Evolutionary conservation across 2,797 vertebrate species (phyloP), one percentile per base, ranked within the genome.

Genomic region (Apodemus agrarius): DNA sequence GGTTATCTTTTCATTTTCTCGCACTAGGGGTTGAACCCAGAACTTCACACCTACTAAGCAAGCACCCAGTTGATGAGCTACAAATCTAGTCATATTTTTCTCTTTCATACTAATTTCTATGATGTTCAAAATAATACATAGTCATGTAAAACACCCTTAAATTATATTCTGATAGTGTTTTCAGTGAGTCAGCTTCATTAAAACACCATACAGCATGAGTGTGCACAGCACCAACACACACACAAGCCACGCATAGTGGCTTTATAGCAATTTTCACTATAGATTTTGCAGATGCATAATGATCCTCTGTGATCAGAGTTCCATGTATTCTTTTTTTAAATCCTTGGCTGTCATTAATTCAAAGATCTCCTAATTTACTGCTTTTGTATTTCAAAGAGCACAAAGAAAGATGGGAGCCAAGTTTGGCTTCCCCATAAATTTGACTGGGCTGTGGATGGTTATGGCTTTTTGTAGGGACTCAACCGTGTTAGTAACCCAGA

Each of bases 321-420:
- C 59, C 26, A 43, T 63, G 37, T 84, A 24, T 81, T 31, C 29
- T 37, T 86, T 91, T 91, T 90, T 22, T 52, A 52, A n/a, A 37
- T 88, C 29, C 34, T 95, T 16, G 91, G 16, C 37, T 92, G 61
- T 93, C 49, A 79, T 90, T 95, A 89, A 79, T 78, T 65, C 52
- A 86, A 95, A 89, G 24, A n/a, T 90, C 90, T 95, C 46, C 46
- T 87, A 76, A 81, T n/a, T 81, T 89, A 17, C 52, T 93, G 59
- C 91, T 34, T 14, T 96, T 89, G 43, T 85, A 37, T 34, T 93
- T 78, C 79, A 91, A 72, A 86, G 89, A 46, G 59, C 69, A 63
- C 93, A 88, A 92, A 88, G 43, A 82, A 94, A 57, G 22, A 40
- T 19, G 26, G 37, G 37, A 52, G 57, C 2, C 54, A 91, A 87